Conservation (phyloP, 2,113 vertebrate genomes). For the Corapipo altera region DNA sequence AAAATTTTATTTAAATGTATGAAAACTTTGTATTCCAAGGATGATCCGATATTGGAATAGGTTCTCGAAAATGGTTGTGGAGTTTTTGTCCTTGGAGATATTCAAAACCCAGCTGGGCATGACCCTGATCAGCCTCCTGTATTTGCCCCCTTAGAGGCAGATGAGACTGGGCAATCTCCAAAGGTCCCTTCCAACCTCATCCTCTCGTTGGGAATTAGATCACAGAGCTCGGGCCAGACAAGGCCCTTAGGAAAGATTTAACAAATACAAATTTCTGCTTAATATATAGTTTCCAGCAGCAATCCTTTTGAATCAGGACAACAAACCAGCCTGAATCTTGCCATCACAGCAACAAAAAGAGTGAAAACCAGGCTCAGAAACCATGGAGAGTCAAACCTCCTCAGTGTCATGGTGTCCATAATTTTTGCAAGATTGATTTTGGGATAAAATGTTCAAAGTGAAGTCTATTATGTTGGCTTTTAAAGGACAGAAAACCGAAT, state of each 20-base stretch:
- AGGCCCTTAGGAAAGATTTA: fast-evolving
- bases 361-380: background rate
- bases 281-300: background rate
- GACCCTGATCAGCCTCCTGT: background rate
- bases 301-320: background rate
- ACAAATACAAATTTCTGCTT: background rate
- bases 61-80: background rate
- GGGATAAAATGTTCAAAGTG: background rate
- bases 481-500: background rate
- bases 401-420: background rate
- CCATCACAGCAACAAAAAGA: background rate
- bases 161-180: background rate
- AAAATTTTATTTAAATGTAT: background rate
- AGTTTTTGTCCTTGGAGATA: background rate
- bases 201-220: background rate
- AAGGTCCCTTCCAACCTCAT: background rate
- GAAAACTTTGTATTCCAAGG: background rate
- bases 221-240: background rate
- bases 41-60: background rate
- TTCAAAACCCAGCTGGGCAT: background rate
- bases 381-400: background rate
- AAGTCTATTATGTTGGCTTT: background rate
- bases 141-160: fast-evolving
- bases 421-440: background rate
- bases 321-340: background rate